Conservation (phyloP, 2,888 invertebrate genomes). For the Meghimatium bilineatum region DNA sequence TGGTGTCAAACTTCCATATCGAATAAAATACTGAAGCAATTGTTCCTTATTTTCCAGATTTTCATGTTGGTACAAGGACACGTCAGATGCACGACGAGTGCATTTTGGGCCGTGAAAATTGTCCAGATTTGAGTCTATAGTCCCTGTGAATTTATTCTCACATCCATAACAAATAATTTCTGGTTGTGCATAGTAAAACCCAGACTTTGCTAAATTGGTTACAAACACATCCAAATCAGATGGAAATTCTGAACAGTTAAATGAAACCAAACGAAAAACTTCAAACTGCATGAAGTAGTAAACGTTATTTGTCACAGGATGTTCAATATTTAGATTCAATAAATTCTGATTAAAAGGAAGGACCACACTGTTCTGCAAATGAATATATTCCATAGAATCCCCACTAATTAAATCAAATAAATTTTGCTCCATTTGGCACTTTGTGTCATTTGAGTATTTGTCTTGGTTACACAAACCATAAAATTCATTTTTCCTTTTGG, state of each 20-base stretch:
- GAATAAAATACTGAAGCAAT: not conserved
- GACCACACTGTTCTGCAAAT: too few species aligned
- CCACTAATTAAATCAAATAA: too few species aligned
- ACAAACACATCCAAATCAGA: not conserved
- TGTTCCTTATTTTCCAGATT: not conserved
- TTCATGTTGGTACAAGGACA: not conserved
- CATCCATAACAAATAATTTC: constrained; percentile 28
- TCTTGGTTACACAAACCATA: too few species aligned
- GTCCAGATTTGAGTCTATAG: not conserved
- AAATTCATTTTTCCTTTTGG: too few species aligned
- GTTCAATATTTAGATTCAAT: too few species aligned
- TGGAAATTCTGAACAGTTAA: not conserved
- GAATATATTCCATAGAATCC: too few species aligned
- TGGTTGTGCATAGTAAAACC: constrained; percentile 7
- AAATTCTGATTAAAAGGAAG: too few species aligned
- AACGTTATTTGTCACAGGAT: not conserved
- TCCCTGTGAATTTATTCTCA: not conserved
- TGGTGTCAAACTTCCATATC: constrained; percentile 11
- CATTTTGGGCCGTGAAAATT: constrained; percentile 12
- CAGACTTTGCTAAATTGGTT: constrained; percentile 16
- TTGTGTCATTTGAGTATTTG: too few species aligned
- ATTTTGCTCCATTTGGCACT: too few species aligned
- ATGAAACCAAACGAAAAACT: constrained; percentile 34
- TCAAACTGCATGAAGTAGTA: constrained; percentile 19
- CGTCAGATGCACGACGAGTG: not conserved